Evolutionary conservation across 2,888 invertebrate genomes (phyloP).

Genomic region (Xestia sexstrigata): DNA sequence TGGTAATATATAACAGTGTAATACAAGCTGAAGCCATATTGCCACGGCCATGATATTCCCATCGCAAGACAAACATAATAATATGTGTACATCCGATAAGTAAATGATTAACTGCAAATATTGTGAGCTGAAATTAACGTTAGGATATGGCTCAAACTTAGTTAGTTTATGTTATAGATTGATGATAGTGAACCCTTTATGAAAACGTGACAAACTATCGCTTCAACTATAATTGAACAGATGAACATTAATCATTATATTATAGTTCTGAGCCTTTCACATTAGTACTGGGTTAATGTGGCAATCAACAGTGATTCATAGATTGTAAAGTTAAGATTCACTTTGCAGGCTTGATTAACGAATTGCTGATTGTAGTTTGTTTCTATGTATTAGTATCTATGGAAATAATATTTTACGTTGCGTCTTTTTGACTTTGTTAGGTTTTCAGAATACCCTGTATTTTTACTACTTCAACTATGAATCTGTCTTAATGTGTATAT

Average conservation of each 20-base stretch:
- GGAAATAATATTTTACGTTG: too few species aligned
- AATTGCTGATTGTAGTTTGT: neutral
- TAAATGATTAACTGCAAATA: conserved; percentile 53
- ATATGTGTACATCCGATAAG: conserved; percentile 22
- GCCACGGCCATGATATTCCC: neutral
- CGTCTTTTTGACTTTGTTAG: neutral
- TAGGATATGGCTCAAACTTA: conserved; percentile 26
- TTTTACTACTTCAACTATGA: too few species aligned
- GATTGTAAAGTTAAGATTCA: neutral
- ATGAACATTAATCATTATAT: conserved; percentile 19
- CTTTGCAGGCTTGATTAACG: neutral
- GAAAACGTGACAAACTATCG: conserved; percentile 29
- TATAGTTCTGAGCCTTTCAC: neutral
- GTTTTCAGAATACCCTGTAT: too few species aligned
- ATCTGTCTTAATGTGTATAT: too few species aligned
- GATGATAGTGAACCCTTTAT: conserved; percentile 33
- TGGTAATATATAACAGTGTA: neutral
- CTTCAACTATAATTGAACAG: neutral
- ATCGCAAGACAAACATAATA: neutral
- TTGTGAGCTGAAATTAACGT: conserved; percentile 9
- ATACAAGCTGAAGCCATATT: neutral
- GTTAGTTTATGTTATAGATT: conserved; percentile 43
- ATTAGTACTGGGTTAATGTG: neutral
- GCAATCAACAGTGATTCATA: neutral
- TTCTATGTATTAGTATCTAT: too few species aligned